phyloP scores from a whole-genome alignment of 1,140 invertebrate genomes.

The Drosophila nasuta region DNA sequence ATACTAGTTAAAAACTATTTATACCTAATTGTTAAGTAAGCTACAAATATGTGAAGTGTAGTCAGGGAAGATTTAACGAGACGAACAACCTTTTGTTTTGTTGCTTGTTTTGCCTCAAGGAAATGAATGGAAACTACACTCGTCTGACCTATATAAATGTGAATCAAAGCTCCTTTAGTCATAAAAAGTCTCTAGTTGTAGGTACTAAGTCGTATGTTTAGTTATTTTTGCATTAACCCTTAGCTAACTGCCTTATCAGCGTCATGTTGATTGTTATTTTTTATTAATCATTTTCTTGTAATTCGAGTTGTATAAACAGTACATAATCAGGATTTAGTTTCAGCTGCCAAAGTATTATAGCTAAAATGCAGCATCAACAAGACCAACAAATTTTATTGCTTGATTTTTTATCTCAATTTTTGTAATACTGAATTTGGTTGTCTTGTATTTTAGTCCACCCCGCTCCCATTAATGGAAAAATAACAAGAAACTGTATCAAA shows the following conservation, averaged over 20 bases:
- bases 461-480: constrained; percentile 38
- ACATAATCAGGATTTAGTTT: constrained; percentile 44
- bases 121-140: constrained; percentile 10
- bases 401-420: constrained; percentile 65
- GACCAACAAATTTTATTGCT: constrained; percentile 29
- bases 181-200: constrained; percentile 65
- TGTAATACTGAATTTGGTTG: constrained; percentile 28
- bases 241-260: constrained; percentile 73
- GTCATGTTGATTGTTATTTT: constrained; percentile 59
- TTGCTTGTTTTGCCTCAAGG: constrained; percentile 1
- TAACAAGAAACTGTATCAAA: constrained; percentile 43
- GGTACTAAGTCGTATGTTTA: constrained; percentile 68
- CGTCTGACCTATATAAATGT: constrained; percentile 56
- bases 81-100: not conserved
- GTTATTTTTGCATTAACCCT: constrained; percentile 57
- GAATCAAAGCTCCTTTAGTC: constrained; percentile 80
- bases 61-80: constrained; percentile 1
- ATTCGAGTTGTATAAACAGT: constrained; percentile 41
- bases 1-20: constrained; percentile 71
- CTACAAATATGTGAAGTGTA: constrained; percentile 26
- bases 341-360: constrained; percentile 75
- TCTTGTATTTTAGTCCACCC: constrained; percentile 22
- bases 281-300: constrained; percentile 41
- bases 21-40: constrained; percentile 47
- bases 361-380: constrained; percentile 48